A percentile compares a stretch with the other conserved stretches of the same genome.
phyloP scores from a whole-genome alignment of 2,888 invertebrate genomes.

The Metellina segmentata region DNA sequence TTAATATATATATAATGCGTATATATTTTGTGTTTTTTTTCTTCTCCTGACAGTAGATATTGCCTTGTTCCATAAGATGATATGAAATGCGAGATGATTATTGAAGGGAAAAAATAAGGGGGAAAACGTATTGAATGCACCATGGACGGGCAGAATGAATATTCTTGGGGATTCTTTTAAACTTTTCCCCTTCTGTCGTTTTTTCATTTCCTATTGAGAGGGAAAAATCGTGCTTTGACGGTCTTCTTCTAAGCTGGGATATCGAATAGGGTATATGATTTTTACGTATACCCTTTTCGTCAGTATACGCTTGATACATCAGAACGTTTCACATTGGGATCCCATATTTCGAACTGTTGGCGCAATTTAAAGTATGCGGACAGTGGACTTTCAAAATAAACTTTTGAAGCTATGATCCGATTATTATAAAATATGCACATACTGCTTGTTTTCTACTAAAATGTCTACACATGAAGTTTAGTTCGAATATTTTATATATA shows the following conservation, averaged over 20 bases:
- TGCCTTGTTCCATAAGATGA: slow-evolving; percentile 39
- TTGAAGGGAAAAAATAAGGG: slow-evolving; percentile 20
- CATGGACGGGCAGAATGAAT: slow-evolving; percentile 36
- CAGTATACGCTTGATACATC: too few species aligned
- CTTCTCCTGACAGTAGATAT: slow-evolving; percentile 17
- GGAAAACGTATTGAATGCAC: slow-evolving; percentile 41
- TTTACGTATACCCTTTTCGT: background rate
- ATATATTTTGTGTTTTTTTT: slow-evolving; percentile 45
- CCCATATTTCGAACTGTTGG: background rate
- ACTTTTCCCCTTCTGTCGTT: slow-evolving; percentile 2
- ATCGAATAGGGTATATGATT: background rate
- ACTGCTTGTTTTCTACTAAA: too few species aligned
- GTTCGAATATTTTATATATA: too few species aligned
- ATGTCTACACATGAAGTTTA: too few species aligned
- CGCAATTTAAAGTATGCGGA: too few species aligned
- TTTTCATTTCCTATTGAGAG: background rate
- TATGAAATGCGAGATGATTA: slow-evolving; percentile 62
- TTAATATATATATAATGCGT: background rate
- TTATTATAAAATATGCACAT: too few species aligned
- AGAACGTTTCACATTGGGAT: background rate
- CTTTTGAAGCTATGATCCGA: too few species aligned
- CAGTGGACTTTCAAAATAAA: too few species aligned
- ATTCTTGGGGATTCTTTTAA: slow-evolving; percentile 30
- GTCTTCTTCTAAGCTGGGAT: background rate
- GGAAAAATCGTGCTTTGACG: background rate